Evolutionary conservation across 2,113 vertebrate species (phyloP).

Genomic region (Copsychus sechellarum): DNA sequence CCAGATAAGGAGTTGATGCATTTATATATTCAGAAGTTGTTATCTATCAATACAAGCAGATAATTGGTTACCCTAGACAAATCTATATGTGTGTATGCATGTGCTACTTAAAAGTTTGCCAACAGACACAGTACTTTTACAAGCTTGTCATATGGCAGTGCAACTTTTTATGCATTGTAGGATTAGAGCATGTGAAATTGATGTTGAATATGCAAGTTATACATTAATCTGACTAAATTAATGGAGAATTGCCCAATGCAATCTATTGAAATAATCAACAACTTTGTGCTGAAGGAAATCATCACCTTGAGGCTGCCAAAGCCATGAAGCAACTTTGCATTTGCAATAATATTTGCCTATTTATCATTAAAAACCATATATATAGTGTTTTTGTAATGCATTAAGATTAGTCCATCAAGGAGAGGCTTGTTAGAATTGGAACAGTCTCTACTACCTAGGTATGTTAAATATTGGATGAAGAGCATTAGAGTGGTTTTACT

Average conservation of each 20-base stretch:
- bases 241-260: constrained; percentile 41
- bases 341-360: constrained; percentile 41
- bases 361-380: constrained; percentile 25
- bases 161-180: background rate
- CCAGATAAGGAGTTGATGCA: background rate
- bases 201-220: constrained; percentile 56
- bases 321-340: constrained; percentile 28
- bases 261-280: constrained; percentile 58
- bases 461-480: background rate
- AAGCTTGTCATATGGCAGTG: background rate
- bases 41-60: background rate
- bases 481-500: background rate
- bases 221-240: constrained; percentile 61
- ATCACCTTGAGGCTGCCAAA: constrained; percentile 58
- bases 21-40: background rate
- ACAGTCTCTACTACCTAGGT: background rate
- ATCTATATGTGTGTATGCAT: background rate
- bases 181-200: constrained; percentile 6
- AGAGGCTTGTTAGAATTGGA: constrained; percentile 14
- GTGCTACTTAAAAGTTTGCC: background rate
- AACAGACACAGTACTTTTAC: background rate
- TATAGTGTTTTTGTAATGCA: background rate
- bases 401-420: constrained; percentile 39
- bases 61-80: background rate
- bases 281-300: constrained; percentile 54